These are phyloP conservation scores for Hiodon tergisus DNA, from an alignment of 2,113 vertebrate species.

Conservation along the genomic window DNA sequence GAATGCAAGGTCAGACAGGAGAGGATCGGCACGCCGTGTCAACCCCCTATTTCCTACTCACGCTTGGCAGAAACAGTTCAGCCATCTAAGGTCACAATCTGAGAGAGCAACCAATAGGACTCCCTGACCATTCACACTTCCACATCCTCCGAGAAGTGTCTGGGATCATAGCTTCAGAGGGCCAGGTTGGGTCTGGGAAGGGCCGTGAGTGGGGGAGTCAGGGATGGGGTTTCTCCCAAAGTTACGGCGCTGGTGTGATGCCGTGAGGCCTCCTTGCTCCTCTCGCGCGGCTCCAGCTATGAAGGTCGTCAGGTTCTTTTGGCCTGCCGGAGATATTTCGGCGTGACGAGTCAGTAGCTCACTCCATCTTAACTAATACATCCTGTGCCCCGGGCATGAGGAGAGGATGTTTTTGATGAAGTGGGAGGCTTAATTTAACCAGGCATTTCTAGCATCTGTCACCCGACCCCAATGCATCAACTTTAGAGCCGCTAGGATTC, in stretches of 20 bases:
- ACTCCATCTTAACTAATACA: conserved; percentile 57
- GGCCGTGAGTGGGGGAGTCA: background rate
- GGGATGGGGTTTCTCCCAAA: conserved; percentile 36
- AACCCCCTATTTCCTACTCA: no score
- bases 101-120: background rate
- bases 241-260: background rate
- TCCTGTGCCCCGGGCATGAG: conserved; percentile 51
- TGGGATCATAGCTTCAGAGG: background rate
- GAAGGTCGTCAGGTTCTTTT: conserved; percentile 50
- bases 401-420: conserved; percentile 79
- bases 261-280: conserved; percentile 37
- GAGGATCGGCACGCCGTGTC: background rate
- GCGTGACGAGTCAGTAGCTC: conserved; percentile 50
- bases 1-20: background rate
- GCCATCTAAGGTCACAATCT: background rate
- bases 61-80: no score
- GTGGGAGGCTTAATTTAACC: conserved; percentile 71
- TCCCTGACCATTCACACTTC: background rate
- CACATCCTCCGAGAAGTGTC: background rate
- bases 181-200: no score
- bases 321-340: conserved; percentile 55
- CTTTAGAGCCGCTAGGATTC: conserved; percentile 36
- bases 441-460: conserved; percentile 72
- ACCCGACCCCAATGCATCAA: conserved; percentile 52
- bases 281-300: conserved; percentile 50